Conservation (phyloP, 2,888 invertebrate species). For the Meghimatium bilineatum region DNA sequence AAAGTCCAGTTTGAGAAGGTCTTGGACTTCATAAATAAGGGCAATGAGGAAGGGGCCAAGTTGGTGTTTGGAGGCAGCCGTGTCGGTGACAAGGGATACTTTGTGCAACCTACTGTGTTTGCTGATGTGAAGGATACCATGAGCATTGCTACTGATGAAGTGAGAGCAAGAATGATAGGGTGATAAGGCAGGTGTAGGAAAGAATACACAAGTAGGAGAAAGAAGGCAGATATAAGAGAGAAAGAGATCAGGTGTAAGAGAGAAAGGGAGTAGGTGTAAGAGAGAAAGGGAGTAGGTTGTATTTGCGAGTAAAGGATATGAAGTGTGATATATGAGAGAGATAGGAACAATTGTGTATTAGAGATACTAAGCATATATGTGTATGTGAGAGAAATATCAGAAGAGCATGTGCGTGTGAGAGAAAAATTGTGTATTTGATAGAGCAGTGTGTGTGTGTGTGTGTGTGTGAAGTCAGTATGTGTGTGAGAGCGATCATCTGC, state of each 20-base stretch:
- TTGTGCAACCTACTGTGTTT: slow-evolving; percentile 78
- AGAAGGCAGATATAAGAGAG: not conserved
- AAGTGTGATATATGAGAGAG: not conserved
- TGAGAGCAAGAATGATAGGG: slow-evolving; percentile 32
- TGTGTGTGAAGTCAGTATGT: too few relatives aligned
- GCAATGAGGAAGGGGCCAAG: slow-evolving; percentile 87
- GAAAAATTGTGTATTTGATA: too few relatives aligned
- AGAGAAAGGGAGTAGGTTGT: not conserved
- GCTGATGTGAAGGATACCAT: slow-evolving; percentile 77
- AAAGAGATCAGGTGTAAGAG: not conserved
- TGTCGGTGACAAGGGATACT: slow-evolving; percentile 73
- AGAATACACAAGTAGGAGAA: not conserved
- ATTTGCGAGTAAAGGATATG: not conserved
- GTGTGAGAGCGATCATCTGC: too few relatives aligned
- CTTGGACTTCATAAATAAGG: slow-evolving; percentile 85
- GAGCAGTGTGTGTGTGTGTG: too few relatives aligned
- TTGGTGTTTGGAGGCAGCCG: slow-evolving; percentile 84
- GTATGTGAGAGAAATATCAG: too few relatives aligned
- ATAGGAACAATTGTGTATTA: not conserved
- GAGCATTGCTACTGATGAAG: slow-evolving; percentile 78
- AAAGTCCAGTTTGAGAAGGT: slow-evolving; percentile 84
- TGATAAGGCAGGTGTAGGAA: not conserved
- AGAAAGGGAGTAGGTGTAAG: not conserved
- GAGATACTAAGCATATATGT: too few relatives aligned
- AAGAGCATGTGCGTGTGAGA: too few relatives aligned